A percentile compares a stretch with the other conserved stretches of the same genome.
Conservation (phyloP, 37 sponge, comb jelly and placozoan species). For the Spongilla lacustris region DNA sequence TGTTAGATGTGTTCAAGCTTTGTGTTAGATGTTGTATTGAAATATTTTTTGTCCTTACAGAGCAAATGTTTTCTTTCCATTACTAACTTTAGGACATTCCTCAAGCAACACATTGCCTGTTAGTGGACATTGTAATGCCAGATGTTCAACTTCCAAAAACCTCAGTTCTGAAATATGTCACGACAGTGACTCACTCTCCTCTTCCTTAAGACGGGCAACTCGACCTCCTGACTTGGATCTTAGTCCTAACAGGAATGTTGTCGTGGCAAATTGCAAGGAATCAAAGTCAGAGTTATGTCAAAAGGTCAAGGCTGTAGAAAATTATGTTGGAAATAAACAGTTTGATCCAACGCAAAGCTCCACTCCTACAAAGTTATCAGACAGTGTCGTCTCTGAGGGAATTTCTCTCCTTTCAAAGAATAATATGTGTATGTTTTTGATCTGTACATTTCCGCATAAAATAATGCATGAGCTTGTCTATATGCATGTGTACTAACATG, state of each 20-base stretch:
- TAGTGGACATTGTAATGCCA: background rate
- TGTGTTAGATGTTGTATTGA: too few species aligned
- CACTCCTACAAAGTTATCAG: conserved; percentile 44
- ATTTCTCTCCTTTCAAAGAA: conserved; percentile 41
- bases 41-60: too few species aligned
- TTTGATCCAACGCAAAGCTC: conserved; percentile 48
- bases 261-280: background rate
- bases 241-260: conserved; percentile 1
- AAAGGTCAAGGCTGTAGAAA: background rate
- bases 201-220: conserved; percentile 34
- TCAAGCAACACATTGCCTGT: background rate
- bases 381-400: conserved; percentile 41
- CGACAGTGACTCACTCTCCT: background rate
- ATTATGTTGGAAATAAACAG: background rate
- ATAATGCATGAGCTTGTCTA: too few species aligned
- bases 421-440: conserved; percentile 16
- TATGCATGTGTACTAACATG: too few species aligned
- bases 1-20: too few species aligned
- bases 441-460: too few species aligned
- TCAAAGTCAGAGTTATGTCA: background rate
- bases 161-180: background rate
- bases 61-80: background rate
- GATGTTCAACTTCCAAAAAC: background rate
- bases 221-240: conserved; percentile 79
- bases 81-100: background rate